Evolutionary conservation across 1,140 invertebrate species (phyloP), one percentile per base, ranked within the genome.

Genomic region (Condylostylus longicornis): DNA sequence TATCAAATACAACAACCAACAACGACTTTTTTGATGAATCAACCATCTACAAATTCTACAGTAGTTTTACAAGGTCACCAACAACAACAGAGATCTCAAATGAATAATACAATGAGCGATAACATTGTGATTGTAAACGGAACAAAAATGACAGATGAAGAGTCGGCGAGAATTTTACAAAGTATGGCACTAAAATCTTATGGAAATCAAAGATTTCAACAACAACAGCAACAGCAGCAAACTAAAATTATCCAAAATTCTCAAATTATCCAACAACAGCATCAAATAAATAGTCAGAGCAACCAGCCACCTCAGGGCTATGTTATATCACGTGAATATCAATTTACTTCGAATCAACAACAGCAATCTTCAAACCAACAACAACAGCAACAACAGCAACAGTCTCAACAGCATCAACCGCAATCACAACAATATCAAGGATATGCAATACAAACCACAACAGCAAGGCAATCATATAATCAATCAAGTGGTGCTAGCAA

Each of bases 171-270:
- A 21, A 61, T 58, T 14, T 38, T 62, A 15, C 58, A 60, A 32
- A 59, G 57, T 38, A 54, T 54, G 50, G 50, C 57, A 5, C 55
- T 56, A 40, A 59, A 67, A 34, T 54, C 51, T 0, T 43, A 50
- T 15, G 40, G 51, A 4, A 63, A 58, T 12, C 56, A 63, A 5
- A 57, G 59, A 30, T 62, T 65, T 15, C 64, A 62, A 17, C 64
- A 44, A 25, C 50, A 54, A 12, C 34, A 42, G 13, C 30, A 50
- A 46, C n/a, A 53, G 48, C 5, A 60, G 56, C 18, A 47, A 58
- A 35, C 12, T 38, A 42, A 3, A 59, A 54, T 18, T 17, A 54
- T 3, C 37, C 38, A 20, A 44, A 43, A 14, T 18, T 19, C 14
- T 19, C 14, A 14, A 2, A 17, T 6, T 7, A 33, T 54, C 46